Conservation (phyloP, 1,140 invertebrate genomes). For the Zaprionus vittiger region DNA sequence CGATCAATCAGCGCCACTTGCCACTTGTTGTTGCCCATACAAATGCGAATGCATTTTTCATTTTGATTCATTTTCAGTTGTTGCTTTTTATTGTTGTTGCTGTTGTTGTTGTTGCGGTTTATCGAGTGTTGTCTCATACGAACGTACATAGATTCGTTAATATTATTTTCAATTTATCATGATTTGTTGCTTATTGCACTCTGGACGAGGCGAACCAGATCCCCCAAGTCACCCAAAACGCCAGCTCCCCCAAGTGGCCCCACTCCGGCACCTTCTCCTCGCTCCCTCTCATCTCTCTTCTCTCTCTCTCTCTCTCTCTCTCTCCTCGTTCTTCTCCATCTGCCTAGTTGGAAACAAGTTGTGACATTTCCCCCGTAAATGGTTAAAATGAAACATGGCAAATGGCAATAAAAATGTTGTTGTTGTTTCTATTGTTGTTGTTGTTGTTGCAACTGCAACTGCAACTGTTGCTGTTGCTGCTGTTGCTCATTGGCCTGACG, state of each 20-base stretch:
- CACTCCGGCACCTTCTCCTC: not conserved
- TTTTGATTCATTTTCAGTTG: conserved; percentile 64
- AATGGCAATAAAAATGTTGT: conserved; percentile 37
- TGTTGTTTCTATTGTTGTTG: conserved; percentile 28
- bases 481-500: conserved; percentile 51
- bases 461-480: conserved; percentile 1
- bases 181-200: conserved; percentile 55
- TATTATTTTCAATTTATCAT: conserved; percentile 70
- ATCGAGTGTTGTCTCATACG: conserved; percentile 19
- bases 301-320: no score
- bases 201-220: conserved; percentile 67
- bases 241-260: conserved; percentile 29
- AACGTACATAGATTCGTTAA: conserved; percentile 49
- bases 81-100: conserved; percentile 14
- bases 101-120: conserved; percentile 38
- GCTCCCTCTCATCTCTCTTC: no score
- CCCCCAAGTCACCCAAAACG: conserved; percentile 35
- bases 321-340: conserved; percentile 4
- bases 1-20: not conserved
- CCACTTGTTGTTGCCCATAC: conserved; percentile 36
- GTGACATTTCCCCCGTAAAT: conserved; percentile 81
- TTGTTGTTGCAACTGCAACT: not conserved
- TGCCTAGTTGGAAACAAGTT: conserved; percentile 56
- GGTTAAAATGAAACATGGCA: conserved; percentile 66
- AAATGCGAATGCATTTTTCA: conserved; percentile 66